Percentiles rank a stretch among this genome's conserved stretches.
These are phyloP conservation scores for Coregonus clupeaformis DNA, from an alignment of 2,113 vertebrate genomes.

Conservation along the genomic window DNA sequence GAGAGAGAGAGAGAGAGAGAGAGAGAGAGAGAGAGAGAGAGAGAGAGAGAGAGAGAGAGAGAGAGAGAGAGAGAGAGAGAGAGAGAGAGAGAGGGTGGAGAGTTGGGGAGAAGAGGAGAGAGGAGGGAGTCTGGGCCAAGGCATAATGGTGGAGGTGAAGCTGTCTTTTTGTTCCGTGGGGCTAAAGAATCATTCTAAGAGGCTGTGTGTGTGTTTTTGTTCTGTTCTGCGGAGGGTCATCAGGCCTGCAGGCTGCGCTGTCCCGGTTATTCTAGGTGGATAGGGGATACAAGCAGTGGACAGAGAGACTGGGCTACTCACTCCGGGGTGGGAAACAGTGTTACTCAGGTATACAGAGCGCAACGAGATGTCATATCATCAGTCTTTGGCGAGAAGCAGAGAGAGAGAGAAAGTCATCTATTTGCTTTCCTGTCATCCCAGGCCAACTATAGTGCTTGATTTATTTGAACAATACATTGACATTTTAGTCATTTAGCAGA, in stretches of 20 bases:
- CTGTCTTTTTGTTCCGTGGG: slow-evolving; percentile 52
- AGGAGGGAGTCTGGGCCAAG: background rate
- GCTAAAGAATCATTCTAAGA: slow-evolving; percentile 69
- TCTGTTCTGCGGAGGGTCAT: slow-evolving; percentile 56
- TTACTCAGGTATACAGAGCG: slow-evolving; percentile 37
- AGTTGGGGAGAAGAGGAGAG: slow-evolving; percentile 19
- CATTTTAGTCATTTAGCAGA: no score
- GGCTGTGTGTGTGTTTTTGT: slow-evolving; percentile 56
- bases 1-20: no score
- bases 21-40: background rate
- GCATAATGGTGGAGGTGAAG: slow-evolving; percentile 70
- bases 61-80: slow-evolving; percentile 29
- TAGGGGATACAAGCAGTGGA: slow-evolving; percentile 40
- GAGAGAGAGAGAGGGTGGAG: background rate
- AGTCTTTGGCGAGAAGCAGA: slow-evolving; percentile 41
- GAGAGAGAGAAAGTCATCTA: no score
- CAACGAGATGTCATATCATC: slow-evolving; percentile 64
- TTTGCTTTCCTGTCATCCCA: no score
- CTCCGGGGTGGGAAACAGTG: slow-evolving; percentile 63
- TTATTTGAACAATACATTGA: no score
- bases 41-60: no score
- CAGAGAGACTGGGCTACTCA: slow-evolving; percentile 68
- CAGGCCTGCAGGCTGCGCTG: slow-evolving; percentile 64
- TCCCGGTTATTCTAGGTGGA: slow-evolving; percentile 34
- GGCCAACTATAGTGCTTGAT: no score